Evolutionary conservation across 2,888 invertebrate species (phyloP), one percentile per base, ranked within the genome.

Genomic region (Drosophila anomelani): DNA sequence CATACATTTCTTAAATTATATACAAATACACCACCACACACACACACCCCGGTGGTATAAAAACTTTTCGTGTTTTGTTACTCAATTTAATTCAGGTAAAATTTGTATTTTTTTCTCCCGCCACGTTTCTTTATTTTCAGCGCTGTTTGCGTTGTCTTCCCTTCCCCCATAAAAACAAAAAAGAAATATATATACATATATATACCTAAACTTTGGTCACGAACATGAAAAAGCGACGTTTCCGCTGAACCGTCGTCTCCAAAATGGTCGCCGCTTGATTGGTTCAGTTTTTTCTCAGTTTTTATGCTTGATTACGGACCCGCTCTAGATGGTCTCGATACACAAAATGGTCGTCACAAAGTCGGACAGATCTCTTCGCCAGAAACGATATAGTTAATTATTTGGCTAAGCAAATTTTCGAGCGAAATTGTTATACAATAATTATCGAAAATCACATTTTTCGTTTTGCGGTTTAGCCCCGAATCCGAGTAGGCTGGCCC

Each of bases 41-140:
- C 77, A 80, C 69, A 36, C n/a, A 15, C 26, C 41, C 51, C 23
- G 62, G 67, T 58, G 66, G 56, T 39, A 73, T 64, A 70, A 77
- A 79, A 88, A 88, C 80, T 58, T 75, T 89, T 83, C 87, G 83
- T 90, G 88, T 88, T 91, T 85, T 86, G 80, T 84, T 88, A 88
- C 85, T 91, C 86, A 90, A 90, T 88, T 90, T 91, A 89, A 89
- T 91, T 90, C 90, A 91, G 91, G 91, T 90, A 90, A 86, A 86
- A 87, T 79, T 66, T 59, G 69, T 63, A 54, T 61, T 46, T 57
- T 56, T 71, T 67, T 67, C 78, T 76, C 69, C 75, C 75, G 78
- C 66, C 73, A 72, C 66, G 62, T 78, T 69, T 61, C 49, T 70
- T 56, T 64, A 43, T 57, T 56, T 55, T 63, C 34, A 69, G 63